Evolutionary conservation across 2,888 invertebrate genomes (phyloP), one percentile per base, ranked within the genome.

Genomic region (Clusia tigrina): DNA sequence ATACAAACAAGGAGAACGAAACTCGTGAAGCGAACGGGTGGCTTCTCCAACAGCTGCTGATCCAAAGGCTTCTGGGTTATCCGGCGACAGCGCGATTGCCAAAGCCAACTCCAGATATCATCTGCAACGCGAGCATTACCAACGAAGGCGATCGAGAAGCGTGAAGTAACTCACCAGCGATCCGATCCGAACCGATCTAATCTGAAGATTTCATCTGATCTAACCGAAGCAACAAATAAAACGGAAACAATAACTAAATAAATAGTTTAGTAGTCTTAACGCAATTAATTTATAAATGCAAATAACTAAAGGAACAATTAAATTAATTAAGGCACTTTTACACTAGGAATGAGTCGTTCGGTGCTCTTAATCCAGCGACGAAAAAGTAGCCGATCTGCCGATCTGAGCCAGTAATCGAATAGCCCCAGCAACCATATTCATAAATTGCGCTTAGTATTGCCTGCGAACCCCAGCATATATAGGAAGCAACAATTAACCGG

Each of bases 321-420:
- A 42, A 42, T 32, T 22, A 32, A 32, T 69, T 78, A 79, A 79
- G 78, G 71, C 69, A 78, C 71, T 76, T 79, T 78, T 80, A 72
- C 68, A 79, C 73, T 69, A 67, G 46, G 38, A 52, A 59, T 38
- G 66, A 64, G n/a, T n/a, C n/a, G n/a, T n/a, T n/a, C n/a, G n/a
- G n/a, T n/a, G n/a, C n/a, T n/a, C n/a, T n/a, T n/a, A n/a, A n/a
- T n/a, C n/a, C n/a, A n/a, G n/a, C n/a, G n/a, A n/a, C n/a, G n/a
- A n/a, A n/a, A n/a, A n/a, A n/a, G n/a, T n/a, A n/a, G n/a, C n/a
- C n/a, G n/a, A n/a, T n/a, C n/a, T n/a, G n/a, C n/a, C n/a, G n/a
- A n/a, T n/a, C n/a, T 78, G 72, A 17, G 48, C 48, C 48, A 48
- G 22, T 48, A 48, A 48, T 20, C 48, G 48, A 22, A 48, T 15